Evolutionary conservation across 1,140 invertebrate genomes (phyloP).

Genomic region (Colletes gigas): DNA sequence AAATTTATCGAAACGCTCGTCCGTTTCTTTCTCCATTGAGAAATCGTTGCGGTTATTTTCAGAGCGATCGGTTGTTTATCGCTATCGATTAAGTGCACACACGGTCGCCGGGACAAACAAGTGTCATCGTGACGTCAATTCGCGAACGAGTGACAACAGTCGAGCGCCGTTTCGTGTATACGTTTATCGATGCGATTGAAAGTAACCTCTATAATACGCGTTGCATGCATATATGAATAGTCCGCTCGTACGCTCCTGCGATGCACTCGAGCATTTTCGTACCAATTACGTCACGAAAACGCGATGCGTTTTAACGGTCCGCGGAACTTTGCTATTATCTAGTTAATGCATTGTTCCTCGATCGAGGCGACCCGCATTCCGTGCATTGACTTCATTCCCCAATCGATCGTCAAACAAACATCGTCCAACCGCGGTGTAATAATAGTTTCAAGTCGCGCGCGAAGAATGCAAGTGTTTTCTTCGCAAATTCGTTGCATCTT

Average conservation of each 20-base stretch:
- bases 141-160: constrained; percentile 32
- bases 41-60: constrained; percentile 31
- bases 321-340: neutral
- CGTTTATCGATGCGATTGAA: constrained; percentile 40
- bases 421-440: no score
- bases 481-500: no score
- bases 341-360: constrained; percentile 1
- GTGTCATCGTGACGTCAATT: constrained; percentile 65
- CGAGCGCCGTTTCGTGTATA: constrained; percentile 9
- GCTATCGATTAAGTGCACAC: constrained; percentile 39
- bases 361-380: constrained; percentile 10
- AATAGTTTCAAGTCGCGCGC: no score
- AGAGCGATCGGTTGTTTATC: constrained; percentile 39
- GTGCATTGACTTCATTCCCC: constrained; percentile 21
- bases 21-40: constrained; percentile 18
- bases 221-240: neutral
- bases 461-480: no score
- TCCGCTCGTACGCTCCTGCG: no score
- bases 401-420: constrained; percentile 4
- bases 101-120: constrained; percentile 53
- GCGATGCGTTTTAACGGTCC: constrained; percentile 20
- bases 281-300: neutral
- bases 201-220: neutral
- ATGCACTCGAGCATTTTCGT: neutral
- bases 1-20: neutral